Conservation (phyloP, 2,113 vertebrate genomes). For the Ellobius talpinus region DNA sequence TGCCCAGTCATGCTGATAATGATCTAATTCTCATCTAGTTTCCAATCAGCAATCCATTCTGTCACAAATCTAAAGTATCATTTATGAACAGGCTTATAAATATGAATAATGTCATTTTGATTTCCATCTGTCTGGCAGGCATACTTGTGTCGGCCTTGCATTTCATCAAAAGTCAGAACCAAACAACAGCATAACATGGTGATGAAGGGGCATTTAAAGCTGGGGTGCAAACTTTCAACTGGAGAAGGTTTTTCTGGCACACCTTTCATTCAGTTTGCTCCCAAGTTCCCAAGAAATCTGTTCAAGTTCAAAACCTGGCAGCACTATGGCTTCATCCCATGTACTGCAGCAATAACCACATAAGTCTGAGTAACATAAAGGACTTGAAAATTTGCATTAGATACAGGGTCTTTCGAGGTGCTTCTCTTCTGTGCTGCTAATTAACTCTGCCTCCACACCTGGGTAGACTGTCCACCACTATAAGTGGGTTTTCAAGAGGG, state of each 20-base stretch:
- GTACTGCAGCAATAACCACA: not conserved
- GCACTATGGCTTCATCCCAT: not conserved
- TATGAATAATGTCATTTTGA: slow-evolving; percentile 53
- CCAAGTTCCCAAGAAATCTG: not conserved
- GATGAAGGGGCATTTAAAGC: not conserved
- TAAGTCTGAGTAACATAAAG: slow-evolving; percentile 58
- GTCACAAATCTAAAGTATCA: slow-evolving; percentile 26
- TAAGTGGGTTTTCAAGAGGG: slow-evolving; percentile 63
- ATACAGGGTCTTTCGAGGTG: slow-evolving; percentile 33
- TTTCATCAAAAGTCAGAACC: not conserved
- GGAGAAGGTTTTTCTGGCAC: not conserved
- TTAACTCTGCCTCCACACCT: slow-evolving; percentile 72
- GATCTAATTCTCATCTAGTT: slow-evolving; percentile 12
- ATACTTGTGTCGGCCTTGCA: slow-evolving; percentile 31
- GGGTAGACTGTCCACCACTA: slow-evolving; percentile 4
- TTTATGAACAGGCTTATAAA: not conserved
- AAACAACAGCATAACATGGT: not conserved
- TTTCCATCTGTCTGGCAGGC: slow-evolving; percentile 38
- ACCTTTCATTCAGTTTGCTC: not conserved
- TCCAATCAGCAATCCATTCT: not conserved
- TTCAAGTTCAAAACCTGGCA: slow-evolving; percentile 6
- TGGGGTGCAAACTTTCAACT: not conserved
- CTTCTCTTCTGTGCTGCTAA: slow-evolving; percentile 59
- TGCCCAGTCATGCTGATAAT: not conserved
- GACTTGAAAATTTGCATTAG: slow-evolving; percentile 62